Conservation (phyloP, 2,113 vertebrate genomes). For the Ammodytes marinus region DNA sequence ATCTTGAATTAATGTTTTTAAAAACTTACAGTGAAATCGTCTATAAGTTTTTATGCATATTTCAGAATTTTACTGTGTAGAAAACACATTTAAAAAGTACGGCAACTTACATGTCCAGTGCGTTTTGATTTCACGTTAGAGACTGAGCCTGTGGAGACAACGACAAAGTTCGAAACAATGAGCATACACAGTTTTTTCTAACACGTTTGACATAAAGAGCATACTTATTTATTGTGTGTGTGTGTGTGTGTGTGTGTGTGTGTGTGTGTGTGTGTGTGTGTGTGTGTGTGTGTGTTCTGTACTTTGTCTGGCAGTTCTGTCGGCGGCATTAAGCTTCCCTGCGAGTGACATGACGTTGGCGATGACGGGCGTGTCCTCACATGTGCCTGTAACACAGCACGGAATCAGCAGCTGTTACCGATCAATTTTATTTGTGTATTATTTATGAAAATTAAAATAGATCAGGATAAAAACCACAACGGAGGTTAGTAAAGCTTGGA, state of each 20-base stretch:
- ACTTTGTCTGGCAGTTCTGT: constrained; percentile 90
- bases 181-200: not conserved
- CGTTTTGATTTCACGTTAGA: constrained; percentile 87
- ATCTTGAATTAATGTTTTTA: not conserved
- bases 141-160: constrained; percentile 82
- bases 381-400: constrained; percentile 19
- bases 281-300: not conserved
- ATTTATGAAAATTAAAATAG: too few relatives aligned
- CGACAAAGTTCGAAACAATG: not conserved
- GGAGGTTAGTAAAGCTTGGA: not conserved
- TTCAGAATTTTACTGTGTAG: not conserved
- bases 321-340: constrained; percentile 85
- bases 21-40: not conserved
- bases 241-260: not conserved
- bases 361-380: constrained; percentile 93
- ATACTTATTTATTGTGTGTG: not conserved
- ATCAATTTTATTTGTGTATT: not conserved
- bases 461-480: not conserved
- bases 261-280: not conserved
- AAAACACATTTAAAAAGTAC: not conserved
- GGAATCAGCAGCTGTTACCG: not conserved
- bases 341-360: constrained; percentile 95
- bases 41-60: not conserved
- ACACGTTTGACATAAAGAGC: not conserved
- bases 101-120: constrained; percentile 89